These are phyloP conservation scores for Pyralis farinalis DNA, from an alignment of 2,888 invertebrate species.

Conservation along the genomic window DNA sequence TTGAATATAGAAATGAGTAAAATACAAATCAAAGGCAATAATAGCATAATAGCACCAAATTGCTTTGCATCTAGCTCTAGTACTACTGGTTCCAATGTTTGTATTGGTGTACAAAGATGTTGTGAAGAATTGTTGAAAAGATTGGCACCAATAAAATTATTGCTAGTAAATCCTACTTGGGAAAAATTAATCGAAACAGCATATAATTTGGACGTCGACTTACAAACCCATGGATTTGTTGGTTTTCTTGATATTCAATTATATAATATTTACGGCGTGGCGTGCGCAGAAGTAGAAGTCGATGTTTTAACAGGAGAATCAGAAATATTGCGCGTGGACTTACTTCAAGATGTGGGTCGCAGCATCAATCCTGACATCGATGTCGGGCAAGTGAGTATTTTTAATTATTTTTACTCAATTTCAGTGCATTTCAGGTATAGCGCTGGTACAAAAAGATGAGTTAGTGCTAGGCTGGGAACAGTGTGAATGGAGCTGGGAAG, in stretches of 20 bases:
- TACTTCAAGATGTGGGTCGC: conserved; percentile 85
- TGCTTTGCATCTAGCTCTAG: conserved; percentile 84
- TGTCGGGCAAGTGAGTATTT: conserved; percentile 82
- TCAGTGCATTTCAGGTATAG: neutral
- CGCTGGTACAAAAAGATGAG: neutral
- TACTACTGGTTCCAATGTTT: conserved; percentile 36
- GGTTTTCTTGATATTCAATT: conserved; percentile 39
- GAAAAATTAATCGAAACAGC: conserved; percentile 73
- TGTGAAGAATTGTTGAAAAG: conserved; percentile 24
- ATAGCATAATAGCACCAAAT: conserved; percentile 83
- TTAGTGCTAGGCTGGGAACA: neutral
- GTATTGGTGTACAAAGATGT: conserved; percentile 28
- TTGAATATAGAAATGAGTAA: conserved; percentile 83
- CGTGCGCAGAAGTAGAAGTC: conserved; percentile 85
- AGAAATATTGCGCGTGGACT: conserved; percentile 82
- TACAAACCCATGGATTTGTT: conserved; percentile 50
- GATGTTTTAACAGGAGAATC: conserved; percentile 90
- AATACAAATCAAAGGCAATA: conserved; percentile 83
- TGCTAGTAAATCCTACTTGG: conserved; percentile 62
- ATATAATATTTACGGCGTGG: conserved; percentile 82
- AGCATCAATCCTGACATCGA: conserved; percentile 86
- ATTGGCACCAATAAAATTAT: conserved; percentile 24
- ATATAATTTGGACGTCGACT: conserved; percentile 46
- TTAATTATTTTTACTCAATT: neutral
- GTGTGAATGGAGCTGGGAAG: too few relatives aligned